Evolutionary conservation across 1,140 invertebrate species (phyloP), one percentile per base, ranked within the genome.

Genomic region (Cotesia glomerata): DNA sequence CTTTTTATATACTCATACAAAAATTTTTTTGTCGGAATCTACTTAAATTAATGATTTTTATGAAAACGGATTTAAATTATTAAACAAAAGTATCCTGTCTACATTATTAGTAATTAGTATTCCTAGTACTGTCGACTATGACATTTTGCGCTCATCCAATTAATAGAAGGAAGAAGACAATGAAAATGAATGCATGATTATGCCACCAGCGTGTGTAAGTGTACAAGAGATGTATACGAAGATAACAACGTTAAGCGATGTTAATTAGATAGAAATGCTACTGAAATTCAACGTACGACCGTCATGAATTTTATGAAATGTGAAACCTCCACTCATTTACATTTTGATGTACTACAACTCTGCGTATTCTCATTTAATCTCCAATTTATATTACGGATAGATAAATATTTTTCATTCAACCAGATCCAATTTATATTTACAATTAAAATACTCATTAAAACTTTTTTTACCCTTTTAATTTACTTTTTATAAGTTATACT

Each of bases 191-290:
- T 45, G 4, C 36, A 7, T 11, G 3, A 26, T 26, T 11, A 45
- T 45, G 39, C 1, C 7, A 11, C 1, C 7, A 45, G 39, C 16
- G 7, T 14, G 5, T 18, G n/a, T 56, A 14, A 56, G 16, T 14
- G n/a, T 56, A 16, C 5, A 14, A 14, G 16, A 56, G 18, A 58
- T 35, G 51, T 52, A 14, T 52, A 68, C 49, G n/a, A 35, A 7
- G 49, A 34, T 34, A 4, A 11, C 11, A 62, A 68, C 32, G 52
- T 68, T 54, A 72, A 61, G 49, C 35, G 45, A 62, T 59, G 66
- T 69, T 73, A 69, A 73, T 73, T 73, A 69, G 66, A 49, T 73
- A 35, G 66, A 68, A 73, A 73, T 62, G 58, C 67, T 9, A 45
- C 39, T 45, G 26, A 59, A 70, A 62, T 70, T 70, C 16, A 61